These are phyloP conservation scores for Morus bassanus DNA, from an alignment of 2,797 vertebrate species.

Conservation along the genomic window DNA sequence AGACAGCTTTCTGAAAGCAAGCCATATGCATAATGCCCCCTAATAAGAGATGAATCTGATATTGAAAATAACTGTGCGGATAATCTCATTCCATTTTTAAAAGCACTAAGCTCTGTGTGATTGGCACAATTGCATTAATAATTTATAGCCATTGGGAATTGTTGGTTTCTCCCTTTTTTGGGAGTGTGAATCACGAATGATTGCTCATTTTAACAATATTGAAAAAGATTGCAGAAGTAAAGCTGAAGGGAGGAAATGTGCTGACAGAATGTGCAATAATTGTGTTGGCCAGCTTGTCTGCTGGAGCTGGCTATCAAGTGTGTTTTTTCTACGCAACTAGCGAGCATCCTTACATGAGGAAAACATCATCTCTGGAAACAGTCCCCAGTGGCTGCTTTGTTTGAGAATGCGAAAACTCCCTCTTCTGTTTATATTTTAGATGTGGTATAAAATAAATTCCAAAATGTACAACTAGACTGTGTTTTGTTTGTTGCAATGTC, in stretches of 20 bases:
- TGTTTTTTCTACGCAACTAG: not conserved
- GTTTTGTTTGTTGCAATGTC: constrained; percentile 17
- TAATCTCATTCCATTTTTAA: constrained; percentile 56
- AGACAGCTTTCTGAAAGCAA: constrained; percentile 41
- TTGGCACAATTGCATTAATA: constrained; percentile 68
- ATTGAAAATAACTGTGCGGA: constrained; percentile 52
- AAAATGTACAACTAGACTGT: not conserved
- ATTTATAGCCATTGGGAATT: constrained; percentile 61
- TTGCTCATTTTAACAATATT: constrained; percentile 58
- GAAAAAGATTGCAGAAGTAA: constrained; percentile 49
- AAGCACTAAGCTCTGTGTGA: constrained; percentile 47
- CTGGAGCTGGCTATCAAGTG: constrained; percentile 43
- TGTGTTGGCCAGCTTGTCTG: constrained; percentile 52
- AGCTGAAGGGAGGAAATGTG: constrained; percentile 54
- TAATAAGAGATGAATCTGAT: constrained; percentile 49
- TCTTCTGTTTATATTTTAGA: not conserved
- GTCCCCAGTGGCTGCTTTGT: not conserved
- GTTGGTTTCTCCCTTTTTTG: constrained; percentile 52
- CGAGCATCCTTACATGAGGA: not conserved
- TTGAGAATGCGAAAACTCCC: not conserved
- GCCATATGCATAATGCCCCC: not conserved
- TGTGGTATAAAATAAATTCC: not conserved
- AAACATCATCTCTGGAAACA: constrained; percentile 2
- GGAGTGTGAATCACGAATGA: constrained; percentile 61
- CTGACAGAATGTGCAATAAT: constrained; percentile 60